Base-by-base conservation (phyloP, 2,888 invertebrate species). In the Empis stercorea region DNA sequence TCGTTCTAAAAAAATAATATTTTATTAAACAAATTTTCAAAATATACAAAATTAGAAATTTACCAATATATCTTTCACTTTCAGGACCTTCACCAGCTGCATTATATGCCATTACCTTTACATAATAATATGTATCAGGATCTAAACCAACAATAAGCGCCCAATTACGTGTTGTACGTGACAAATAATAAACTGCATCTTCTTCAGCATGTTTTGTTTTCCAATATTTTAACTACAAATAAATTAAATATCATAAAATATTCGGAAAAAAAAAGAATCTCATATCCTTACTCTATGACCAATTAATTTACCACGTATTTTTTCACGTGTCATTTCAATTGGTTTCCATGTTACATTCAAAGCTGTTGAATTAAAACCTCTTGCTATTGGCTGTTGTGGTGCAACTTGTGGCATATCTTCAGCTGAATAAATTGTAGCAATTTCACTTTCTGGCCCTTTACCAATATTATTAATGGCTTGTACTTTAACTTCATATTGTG, bases 31-130 rank as follows among this genome's bases (percentile, higher is more conserved):
- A n/a, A n/a, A n/a, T n/a, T n/a, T n/a, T n/a, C n/a, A n/a, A n/a
- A n/a, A n/a, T 37, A 40, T 43, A 44, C 11, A 37, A 14, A 40
- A n/a, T 15, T 42, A 17, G 10, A n/a, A 13, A 53, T 58, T 55
- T 63, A 79, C 79, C 81, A 52, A 86, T 70, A 63, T 78, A 89
- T 38, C 87, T 76, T 73, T 94, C 93, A 71, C 93, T 93, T 65
- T 95, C 94, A 0, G 93, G 91, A 4, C 95, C 95, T 67, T 93
- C 93, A 2, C 96, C 96, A 4, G 95, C 96, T 0, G 87, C 80
- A 72, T 96, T 96, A 61, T 89, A 95, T 0, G 91, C 94, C 91
- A 95, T 94, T 2, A 89, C 86, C 74, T 92, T 89, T 1, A 96
- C 91, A 59, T 76, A 84, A 70, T 97, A 97, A 63, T 92, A 87